Evolutionary conservation across 2,797 vertebrate species (phyloP), one percentile per base, ranked within the genome.

Genomic region (Morus bassanus): DNA sequence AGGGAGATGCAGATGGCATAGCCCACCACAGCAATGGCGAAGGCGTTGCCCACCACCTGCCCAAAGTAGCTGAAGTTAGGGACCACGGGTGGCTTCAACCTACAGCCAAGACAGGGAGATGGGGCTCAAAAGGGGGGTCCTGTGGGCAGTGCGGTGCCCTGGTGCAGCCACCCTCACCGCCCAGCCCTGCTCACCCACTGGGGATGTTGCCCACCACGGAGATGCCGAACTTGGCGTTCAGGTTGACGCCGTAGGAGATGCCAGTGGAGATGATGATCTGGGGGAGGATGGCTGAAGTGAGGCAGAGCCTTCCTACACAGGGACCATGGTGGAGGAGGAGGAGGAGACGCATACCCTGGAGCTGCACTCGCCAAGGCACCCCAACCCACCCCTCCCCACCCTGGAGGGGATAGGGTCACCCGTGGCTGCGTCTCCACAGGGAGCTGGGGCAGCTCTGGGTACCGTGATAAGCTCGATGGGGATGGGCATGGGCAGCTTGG

Each of bases 1-100:
- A 99, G 96, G 2, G 99, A 99, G 97, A 99, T 99, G 94, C 99
- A 98, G n/a, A 99, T 99, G 91, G 99, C 99, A 0, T 99, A 99
- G 39, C 99, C 99, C 17, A 99, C 99, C 77, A 99, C 98, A 0
- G 99, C 97, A 13, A 99, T 98, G 92, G 99, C 98, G 6, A 99
- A 99, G 59, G 99, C 99, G 5, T 99, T 99, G 25, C 99, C 99
- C 4, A 98, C 96, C 76, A 99, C 97, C 63, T 97, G 96, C 48
- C 97, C 81, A 48, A 99, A 99, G 76, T 99, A 94, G 60, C 95
- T 97, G 61, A 84, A 0, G 0, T 46, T 82, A 48, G 99, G 99
- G 37, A 85, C 54, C 78, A 95, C 94, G 1, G 99, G 99, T 0
- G 98, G 89, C 94, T 98, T 98, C 95, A 99, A 97, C 91, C 99